Percentiles rank a stretch among this genome's conserved stretches.
phyloP scores from a whole-genome alignment of 2,113 vertebrate genomes.

The Origma solitaria region DNA sequence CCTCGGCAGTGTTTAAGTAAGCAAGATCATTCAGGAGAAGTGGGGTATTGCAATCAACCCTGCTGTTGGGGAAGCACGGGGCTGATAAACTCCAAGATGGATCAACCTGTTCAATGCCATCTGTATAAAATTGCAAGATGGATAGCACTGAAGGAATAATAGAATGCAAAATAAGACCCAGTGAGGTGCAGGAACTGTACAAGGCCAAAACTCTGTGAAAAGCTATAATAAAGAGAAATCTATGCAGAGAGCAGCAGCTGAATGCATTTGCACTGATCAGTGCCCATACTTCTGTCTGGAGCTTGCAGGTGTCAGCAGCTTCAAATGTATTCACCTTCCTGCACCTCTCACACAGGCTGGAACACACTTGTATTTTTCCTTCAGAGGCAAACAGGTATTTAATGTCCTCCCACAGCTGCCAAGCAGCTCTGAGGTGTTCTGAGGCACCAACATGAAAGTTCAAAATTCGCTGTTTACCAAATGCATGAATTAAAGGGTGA shows the following conservation, averaged over 20 bases:
- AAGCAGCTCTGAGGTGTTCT: background rate
- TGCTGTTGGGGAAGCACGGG: background rate
- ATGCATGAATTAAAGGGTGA: background rate
- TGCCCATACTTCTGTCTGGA: background rate
- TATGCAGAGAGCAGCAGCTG: background rate
- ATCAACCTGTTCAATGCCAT: background rate
- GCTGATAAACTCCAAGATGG: background rate
- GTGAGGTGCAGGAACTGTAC: background rate
- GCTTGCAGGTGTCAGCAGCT: background rate
- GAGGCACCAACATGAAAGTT: background rate
- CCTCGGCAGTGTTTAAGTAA: background rate
- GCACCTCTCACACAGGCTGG: background rate
- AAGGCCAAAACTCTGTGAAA: background rate
- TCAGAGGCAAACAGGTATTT: background rate
- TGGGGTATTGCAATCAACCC: background rate
- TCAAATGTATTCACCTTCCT: background rate
- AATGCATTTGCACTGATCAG: background rate
- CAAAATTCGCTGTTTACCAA: background rate
- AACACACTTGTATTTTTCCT: background rate
- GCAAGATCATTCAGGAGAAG: background rate
- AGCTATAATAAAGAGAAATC: background rate
- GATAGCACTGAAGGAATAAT: background rate
- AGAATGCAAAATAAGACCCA: background rate
- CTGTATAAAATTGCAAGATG: background rate
- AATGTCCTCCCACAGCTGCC: background rate